These are phyloP conservation scores for Rhagium mordax DNA, from an alignment of 2,888 invertebrate genomes.

Conservation along the genomic window DNA sequence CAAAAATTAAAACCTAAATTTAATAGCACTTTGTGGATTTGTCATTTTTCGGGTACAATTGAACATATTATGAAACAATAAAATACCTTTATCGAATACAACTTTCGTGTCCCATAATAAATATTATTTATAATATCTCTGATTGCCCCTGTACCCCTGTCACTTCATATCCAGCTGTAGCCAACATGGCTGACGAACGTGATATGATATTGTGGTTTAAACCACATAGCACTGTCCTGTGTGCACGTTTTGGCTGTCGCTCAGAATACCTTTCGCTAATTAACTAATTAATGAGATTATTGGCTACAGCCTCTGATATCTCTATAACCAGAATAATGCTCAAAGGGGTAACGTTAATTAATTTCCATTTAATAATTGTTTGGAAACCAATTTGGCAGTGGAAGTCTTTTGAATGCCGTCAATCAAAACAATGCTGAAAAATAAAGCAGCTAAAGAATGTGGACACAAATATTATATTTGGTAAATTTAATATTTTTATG, in stretches of 20 bases:
- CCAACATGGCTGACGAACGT: conserved; percentile 43
- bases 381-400: neutral
- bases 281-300: conserved; percentile 63
- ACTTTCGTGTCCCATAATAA: too few relatives aligned
- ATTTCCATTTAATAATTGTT: conserved; percentile 17
- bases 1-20: too few relatives aligned
- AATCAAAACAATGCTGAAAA: too few relatives aligned
- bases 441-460: too few relatives aligned
- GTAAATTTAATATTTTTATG: too few relatives aligned
- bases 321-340: conserved; percentile 26
- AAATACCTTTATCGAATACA: too few relatives aligned
- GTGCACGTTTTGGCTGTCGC: conserved; percentile 58
- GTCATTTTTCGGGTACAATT: too few relatives aligned
- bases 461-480: too few relatives aligned
- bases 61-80: too few relatives aligned
- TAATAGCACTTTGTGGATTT: too few relatives aligned
- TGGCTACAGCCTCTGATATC: conserved; percentile 46
- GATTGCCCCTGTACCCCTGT: neutral
- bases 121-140: neutral
- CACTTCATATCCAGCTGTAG: conserved; percentile 28
- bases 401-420: too few relatives aligned
- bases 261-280: conserved; percentile 63
- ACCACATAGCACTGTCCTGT: conserved; percentile 50
- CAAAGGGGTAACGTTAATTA: conserved; percentile 16
- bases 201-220: conserved; percentile 54